Base-by-base conservation (phyloP, 2,797 vertebrate species). In the Artibeus lituratus region DNA sequence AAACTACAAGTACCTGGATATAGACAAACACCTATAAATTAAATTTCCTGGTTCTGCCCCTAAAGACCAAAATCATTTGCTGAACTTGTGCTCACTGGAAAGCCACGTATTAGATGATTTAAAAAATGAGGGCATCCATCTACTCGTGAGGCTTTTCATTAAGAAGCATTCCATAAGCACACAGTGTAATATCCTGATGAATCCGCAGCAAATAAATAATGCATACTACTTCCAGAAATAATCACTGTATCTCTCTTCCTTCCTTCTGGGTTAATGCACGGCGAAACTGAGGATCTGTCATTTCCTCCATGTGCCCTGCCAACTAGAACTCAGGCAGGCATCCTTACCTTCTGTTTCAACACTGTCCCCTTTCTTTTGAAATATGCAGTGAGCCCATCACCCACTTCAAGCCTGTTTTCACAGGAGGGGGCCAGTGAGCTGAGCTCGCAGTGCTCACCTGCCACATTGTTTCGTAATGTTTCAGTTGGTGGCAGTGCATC, bases 101-200 rank as follows among this genome's bases (percentile, higher is more conserved):
- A 85, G 49, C 59, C 22, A 0, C 1, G 12, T 24, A 65, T 94
- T 69, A 83, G 85, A 87, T 84, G 81, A 77, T 78, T 80, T 77
- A 57, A 93, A 88, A 49, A 69, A 87, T 91, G 87, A 76, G 44
- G 26, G 8, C 44, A 62, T 62, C 74, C 35, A 24, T 62, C 47
- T 76, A 65, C 59, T 94, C 16, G 44, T 0, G 12, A 91, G 51
- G 73, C 53, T 95, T 95, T 96, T 97, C 84, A 95, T 91, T 93
- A 94, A 73, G 59, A 73, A 90, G 53, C 44, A 53, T 94, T 74
- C 83, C 81, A 6, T 85, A 83, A 73, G 73, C 72, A 44, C 44
- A 78, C 47, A 88, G 67, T 32, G 57, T 42, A 53, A 80, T n/a
- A 83, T n/a, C 32, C 49, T 70, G 51, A 87, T 49, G 51, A 70